Base-by-base conservation (phyloP, 2,113 vertebrate genomes). In the Fulmarus glacialis region DNA sequence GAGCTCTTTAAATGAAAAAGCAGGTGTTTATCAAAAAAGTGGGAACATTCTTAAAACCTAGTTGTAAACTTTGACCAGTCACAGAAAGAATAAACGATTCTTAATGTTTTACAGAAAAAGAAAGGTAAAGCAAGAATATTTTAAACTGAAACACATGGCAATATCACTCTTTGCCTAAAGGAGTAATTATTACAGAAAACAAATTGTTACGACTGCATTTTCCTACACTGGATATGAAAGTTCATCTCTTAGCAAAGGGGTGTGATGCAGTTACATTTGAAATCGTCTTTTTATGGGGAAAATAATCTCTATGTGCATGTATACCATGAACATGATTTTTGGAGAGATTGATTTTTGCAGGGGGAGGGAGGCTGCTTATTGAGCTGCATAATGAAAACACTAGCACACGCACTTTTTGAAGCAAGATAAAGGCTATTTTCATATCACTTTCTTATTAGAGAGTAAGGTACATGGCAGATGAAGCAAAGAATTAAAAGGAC, bases 1-100 rank as follows among this genome's bases (percentile, higher is more conserved):
- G 80, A 97, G 78, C 58, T 95, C 86, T 90, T 95, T 87, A 96
- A 98, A 97, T 95, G 45, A 96, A 98, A 95, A 92, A 78, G 8
- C 89, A 97, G 94, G 90, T 97, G 78, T 87, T 98, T 88, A 85
- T 91, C 67, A 96, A 93, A 89, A 87, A 97, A 87, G 45, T 71
- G 30, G 13, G n/a, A 77, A 74, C 9, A 5, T 95, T 90, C 71
- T 95, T 96, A 82, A 79, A 97, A 96, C 21, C 48, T 63, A 92
- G 70, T 67, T 91, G 85, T 71, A 95, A 97, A 94, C 89, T 60
- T 90, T 53, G 50, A 53, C 1, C 12, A 26, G 30, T 72, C 67
- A 86, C 34, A 87, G 77, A 86, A 91, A 94, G 71, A 94, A 91
- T 14, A 86, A 95, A 91, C 24, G 3, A 82, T 26, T 36, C 74